Evolutionary conservation across 1,140 invertebrate species (phyloP).

Genomic region (Latrodectus geometricus): DNA sequence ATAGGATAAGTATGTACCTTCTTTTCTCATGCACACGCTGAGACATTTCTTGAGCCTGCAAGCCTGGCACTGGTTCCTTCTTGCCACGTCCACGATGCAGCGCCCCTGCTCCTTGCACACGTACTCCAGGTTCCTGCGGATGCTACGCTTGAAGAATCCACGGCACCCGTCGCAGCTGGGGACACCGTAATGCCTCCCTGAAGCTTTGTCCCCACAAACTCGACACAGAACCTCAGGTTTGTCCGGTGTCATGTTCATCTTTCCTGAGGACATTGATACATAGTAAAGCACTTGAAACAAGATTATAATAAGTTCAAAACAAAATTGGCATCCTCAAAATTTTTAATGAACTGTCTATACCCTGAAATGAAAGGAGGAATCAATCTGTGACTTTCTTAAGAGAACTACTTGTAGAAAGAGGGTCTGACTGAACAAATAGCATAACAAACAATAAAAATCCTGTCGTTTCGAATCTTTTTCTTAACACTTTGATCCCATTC

Average conservation of each 20-base stretch:
- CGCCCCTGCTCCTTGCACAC: constrained; percentile 90
- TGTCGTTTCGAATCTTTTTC: too few relatives aligned
- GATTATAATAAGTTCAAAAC: too few relatives aligned
- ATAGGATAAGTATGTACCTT: constrained; percentile 83
- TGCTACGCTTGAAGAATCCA: constrained; percentile 92
- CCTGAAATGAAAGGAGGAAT: too few relatives aligned
- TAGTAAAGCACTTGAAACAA: too few relatives aligned
- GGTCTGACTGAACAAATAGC: too few relatives aligned
- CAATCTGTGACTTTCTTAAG: too few relatives aligned
- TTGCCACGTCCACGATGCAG: constrained; percentile 90
- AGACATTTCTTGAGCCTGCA: constrained; percentile 94
- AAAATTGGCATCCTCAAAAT: too few relatives aligned
- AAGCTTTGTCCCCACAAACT: constrained; percentile 92
- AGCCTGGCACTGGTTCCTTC: constrained; percentile 94
- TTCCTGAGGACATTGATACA: background rate
- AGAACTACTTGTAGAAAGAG: too few relatives aligned
- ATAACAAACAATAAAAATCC: too few relatives aligned
- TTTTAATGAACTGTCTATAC: too few relatives aligned
- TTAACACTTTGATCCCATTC: too few relatives aligned
- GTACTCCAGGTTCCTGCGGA: constrained; percentile 89
- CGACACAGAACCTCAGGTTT: constrained; percentile 72
- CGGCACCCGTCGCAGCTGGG: constrained; percentile 89
- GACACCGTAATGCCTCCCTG: constrained; percentile 93
- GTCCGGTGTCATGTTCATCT: constrained; percentile 44
- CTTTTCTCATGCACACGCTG: constrained; percentile 93